These are phyloP conservation scores for Kryptolebias marmoratus DNA, from an alignment of 2,113 vertebrate species.

Conservation along the genomic window DNA sequence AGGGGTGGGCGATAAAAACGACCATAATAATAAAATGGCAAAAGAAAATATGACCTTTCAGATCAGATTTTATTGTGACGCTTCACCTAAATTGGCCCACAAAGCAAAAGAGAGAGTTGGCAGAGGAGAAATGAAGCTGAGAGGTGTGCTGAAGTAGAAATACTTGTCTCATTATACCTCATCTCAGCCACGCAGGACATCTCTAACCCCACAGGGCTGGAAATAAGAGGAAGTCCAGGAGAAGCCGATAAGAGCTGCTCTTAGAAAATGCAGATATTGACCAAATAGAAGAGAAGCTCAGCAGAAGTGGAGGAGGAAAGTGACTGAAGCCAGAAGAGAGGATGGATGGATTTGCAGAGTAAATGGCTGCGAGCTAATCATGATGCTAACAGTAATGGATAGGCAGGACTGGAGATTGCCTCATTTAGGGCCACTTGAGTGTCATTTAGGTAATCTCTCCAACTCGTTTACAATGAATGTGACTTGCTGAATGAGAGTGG, in stretches of 20 bases:
- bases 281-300: constrained; percentile 34
- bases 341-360: constrained; percentile 44
- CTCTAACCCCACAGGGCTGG: constrained; percentile 9
- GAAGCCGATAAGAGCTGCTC: constrained; percentile 45
- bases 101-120: constrained; percentile 20
- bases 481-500: constrained; percentile 24
- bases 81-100: constrained; percentile 20
- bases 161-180: constrained; percentile 44
- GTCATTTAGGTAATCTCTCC: constrained; percentile 61
- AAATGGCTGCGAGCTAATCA: constrained; percentile 64
- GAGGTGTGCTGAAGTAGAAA: constrained; percentile 30
- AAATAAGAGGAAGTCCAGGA: constrained; percentile 42
- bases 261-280: constrained; percentile 43
- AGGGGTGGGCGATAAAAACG: not conserved
- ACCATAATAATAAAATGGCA: constrained; percentile 26
- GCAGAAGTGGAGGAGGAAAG: constrained; percentile 16
- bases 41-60: constrained; percentile 51
- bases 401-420: constrained; percentile 40
- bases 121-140: constrained; percentile 25
- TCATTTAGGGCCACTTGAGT: constrained; percentile 61
- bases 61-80: constrained; percentile 38
- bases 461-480: constrained; percentile 31
- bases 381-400: constrained; percentile 62
- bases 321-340: constrained; percentile 12
- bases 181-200: constrained; percentile 43